phyloP scores from a whole-genome alignment of 2,888 invertebrate species.

The Leptothorax acervorum region DNA sequence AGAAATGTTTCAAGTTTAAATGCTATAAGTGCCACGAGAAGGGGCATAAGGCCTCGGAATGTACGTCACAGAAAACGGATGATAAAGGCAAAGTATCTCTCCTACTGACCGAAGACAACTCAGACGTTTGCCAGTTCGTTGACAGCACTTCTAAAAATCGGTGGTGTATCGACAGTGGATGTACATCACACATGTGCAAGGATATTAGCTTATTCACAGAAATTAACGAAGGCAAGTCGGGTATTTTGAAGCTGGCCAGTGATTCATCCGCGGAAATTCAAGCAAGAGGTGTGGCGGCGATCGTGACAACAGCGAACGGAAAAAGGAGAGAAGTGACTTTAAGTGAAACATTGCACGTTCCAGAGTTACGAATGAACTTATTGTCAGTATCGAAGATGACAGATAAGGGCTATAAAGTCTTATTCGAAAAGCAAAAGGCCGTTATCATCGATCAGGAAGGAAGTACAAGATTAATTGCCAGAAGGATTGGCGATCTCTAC shows the following conservation, averaged over 20 bases:
- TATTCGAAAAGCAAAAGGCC: background rate
- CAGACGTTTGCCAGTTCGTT: too few species aligned
- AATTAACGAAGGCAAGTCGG: background rate
- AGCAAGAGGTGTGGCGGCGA: background rate
- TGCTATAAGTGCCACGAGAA: background rate
- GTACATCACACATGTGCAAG: background rate
- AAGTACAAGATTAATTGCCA: background rate
- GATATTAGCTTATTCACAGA: background rate
- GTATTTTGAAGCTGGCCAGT: background rate
- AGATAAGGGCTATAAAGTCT: background rate
- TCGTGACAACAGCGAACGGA: background rate
- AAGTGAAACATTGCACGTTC: background rate
- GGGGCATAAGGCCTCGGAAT: background rate
- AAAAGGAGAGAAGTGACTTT: background rate
- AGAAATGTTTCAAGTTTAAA: background rate
- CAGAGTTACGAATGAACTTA: background rate
- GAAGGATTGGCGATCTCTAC: background rate
- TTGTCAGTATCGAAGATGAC: background rate
- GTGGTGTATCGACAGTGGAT: background rate
- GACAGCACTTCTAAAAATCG: too few species aligned
- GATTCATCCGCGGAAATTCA: background rate
- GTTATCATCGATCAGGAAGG: background rate
- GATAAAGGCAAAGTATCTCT: background rate
- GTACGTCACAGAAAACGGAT: background rate
- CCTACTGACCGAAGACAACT: background rate